Percentiles rank a stretch among this genome's conserved stretches.
Evolutionary conservation across 1,140 invertebrate genomes (phyloP).

Genomic region (Lordiphosa mommai): DNA sequence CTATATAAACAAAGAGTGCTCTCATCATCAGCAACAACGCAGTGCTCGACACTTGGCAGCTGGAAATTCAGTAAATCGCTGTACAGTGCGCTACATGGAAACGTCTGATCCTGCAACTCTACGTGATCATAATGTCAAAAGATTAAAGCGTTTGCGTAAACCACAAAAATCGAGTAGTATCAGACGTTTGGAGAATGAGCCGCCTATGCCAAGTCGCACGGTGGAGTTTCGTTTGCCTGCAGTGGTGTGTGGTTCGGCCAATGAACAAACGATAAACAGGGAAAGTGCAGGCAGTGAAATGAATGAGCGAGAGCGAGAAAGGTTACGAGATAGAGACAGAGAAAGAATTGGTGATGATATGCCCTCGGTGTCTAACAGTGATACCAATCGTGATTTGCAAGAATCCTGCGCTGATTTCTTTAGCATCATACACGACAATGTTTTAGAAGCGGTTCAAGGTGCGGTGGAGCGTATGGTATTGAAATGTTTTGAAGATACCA

Average conservation of each 20-base stretch:
- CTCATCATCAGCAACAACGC: too few species aligned
- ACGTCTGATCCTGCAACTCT: neutral
- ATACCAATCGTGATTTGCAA: slow-evolving; percentile 23
- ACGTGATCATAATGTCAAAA: neutral
- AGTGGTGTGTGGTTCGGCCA: slow-evolving; percentile 2
- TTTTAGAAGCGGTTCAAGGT: slow-evolving; percentile 44
- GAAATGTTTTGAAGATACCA: slow-evolving; percentile 40
- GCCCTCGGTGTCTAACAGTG: neutral
- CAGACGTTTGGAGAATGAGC: neutral
- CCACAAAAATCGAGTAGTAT: neutral
- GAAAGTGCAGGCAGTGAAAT: neutral
- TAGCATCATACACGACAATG: slow-evolving; percentile 52
- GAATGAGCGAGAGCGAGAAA: neutral
- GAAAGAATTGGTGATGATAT: neutral
- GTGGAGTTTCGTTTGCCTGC: slow-evolving; percentile 27
- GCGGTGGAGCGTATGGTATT: slow-evolving; percentile 27
- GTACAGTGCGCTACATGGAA: neutral
- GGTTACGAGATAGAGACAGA: neutral
- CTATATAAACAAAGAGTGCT: slow-evolving; percentile 2
- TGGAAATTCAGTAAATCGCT: neutral
- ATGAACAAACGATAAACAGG: neutral
- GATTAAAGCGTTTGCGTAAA: neutral
- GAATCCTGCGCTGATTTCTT: slow-evolving; percentile 57
- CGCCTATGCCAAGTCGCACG: neutral
- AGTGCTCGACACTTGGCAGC: neutral